These are phyloP conservation scores for Phoebastria nigripes DNA, from an alignment of 2,797 vertebrate genomes.

Conservation along the genomic window DNA sequence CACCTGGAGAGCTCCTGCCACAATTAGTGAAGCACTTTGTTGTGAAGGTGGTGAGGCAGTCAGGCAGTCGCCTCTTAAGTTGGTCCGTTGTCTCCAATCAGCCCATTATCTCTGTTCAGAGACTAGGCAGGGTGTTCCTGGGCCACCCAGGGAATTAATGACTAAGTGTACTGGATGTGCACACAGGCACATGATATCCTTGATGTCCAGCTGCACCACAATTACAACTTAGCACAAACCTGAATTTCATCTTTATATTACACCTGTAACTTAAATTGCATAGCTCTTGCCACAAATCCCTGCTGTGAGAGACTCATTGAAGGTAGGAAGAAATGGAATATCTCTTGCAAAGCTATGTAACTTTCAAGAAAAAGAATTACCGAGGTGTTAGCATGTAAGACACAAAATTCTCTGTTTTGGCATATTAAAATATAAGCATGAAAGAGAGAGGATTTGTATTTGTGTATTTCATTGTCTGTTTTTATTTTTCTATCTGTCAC, in stretches of 20 bases:
- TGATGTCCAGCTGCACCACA: not conserved
- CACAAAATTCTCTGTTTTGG: conserved; percentile 35
- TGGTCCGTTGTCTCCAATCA: not conserved
- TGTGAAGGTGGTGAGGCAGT: not conserved
- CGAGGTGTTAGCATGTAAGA: conserved; percentile 33
- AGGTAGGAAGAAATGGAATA: not conserved
- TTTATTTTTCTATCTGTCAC: conserved; percentile 66
- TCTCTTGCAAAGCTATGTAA: conserved; percentile 29
- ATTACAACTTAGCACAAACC: not conserved
- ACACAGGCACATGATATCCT: not conserved
- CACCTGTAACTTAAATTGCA: not conserved
- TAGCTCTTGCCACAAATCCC: not conserved
- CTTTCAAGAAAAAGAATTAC: conserved; percentile 29
- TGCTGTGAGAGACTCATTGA: conserved; percentile 3
- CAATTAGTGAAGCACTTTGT: not conserved
- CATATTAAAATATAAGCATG: conserved; percentile 31
- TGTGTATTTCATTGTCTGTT: conserved; percentile 64
- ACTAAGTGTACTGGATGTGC: not conserved
- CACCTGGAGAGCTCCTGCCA: not conserved
- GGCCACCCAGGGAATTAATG: not conserved
- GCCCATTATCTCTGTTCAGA: not conserved
- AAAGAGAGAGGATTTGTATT: conserved; percentile 47
- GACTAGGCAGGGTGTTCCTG: not conserved
- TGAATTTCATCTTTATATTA: not conserved
- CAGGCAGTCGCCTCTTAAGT: not conserved